Base-by-base conservation (phyloP, 2,113 vertebrate species). In the Salvator merianae region DNA sequence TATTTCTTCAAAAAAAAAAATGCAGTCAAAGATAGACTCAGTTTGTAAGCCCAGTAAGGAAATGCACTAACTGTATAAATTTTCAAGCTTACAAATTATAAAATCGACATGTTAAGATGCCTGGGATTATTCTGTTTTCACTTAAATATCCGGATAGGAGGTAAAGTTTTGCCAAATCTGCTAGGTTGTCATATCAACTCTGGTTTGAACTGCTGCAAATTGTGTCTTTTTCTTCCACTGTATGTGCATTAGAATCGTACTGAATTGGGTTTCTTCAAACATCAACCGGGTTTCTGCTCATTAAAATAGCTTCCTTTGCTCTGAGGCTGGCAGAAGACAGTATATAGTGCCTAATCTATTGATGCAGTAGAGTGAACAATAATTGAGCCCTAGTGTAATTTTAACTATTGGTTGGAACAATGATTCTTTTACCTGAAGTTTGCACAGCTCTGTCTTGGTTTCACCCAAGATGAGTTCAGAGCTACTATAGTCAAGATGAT, bases 261-360 rank as follows among this genome's bases (percentile, higher is more conserved):
- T 85, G 53, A 38, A 43, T 24, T 69, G 34, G 26, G 22, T 3
- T 71, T 55, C 32, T 24, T 55, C 13, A 71, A n/a, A 77, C 53
- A 73, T 59, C 40, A 40, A 8, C 18, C 24, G 83, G 6, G 4
- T 22, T 77, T 79, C 68, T 62, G 75, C 30, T 62, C 24, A 7
- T 59, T 90, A 79, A 78, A 77, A 68, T 85, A 6, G 65, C 30
- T 2, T 1, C 59, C 22, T 28, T 84, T 81, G 62, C 83, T 89
- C 24, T 88, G 26, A 12, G 30, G 34, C 10, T 62, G 7, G 7
- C 22, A n/a, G 77, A 50, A 28, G 85, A 38, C 26, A 7, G 70
- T 71, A 14, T 1, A 0, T 13, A 14, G 3, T 16, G 77, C 12
- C 10, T 40, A 28, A 13, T 6, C 14, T 20, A 32, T 47, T 9